Percentiles rank a stretch among this genome's conserved stretches.
Evolutionary conservation across 2,888 invertebrate species (phyloP).

Genomic region (Harpalus rubripes): DNA sequence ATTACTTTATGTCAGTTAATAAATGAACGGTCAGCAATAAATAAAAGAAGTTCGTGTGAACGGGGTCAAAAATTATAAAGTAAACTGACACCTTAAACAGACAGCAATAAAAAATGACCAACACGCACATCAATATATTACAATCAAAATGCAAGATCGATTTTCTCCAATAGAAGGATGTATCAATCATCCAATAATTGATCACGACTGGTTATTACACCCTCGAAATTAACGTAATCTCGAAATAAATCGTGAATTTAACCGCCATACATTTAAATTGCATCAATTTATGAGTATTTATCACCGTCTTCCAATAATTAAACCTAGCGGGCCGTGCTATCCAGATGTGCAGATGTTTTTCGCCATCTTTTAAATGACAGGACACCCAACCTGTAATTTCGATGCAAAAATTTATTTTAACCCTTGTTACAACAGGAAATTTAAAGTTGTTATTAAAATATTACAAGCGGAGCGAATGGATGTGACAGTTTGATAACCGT

Average conservation of each 20-base stretch:
- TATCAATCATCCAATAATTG: conserved; percentile 50
- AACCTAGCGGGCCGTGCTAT: conserved; percentile 30
- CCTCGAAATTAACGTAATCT: conserved; percentile 54
- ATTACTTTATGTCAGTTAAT: conserved; percentile 31
- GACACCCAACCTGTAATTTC: conserved; percentile 32
- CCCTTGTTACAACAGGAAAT: conserved; percentile 30
- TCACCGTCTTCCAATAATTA: conserved; percentile 55
- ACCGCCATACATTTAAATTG: conserved; percentile 52
- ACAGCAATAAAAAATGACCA: conserved; percentile 45
- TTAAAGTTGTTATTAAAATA: conserved; percentile 42
- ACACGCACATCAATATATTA: conserved; percentile 46
- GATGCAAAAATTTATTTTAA: conserved; percentile 40
- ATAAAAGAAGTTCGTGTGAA: conserved; percentile 49
- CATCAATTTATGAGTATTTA: conserved; percentile 57
- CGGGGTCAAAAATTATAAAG: conserved; percentile 52
- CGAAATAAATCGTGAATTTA: conserved; percentile 53
- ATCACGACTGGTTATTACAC: conserved; percentile 49
- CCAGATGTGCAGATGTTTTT: conserved; percentile 51
- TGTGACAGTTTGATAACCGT: conserved; percentile 33
- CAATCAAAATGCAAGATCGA: conserved; percentile 55
- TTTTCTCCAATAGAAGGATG: conserved; percentile 51
- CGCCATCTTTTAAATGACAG: conserved; percentile 42
- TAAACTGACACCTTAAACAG: conserved; percentile 51
- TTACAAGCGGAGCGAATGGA: conserved; percentile 32
- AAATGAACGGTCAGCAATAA: conserved; percentile 43